A percentile compares a stretch with the other conserved stretches of the same genome.
These are phyloP conservation scores for Heteropelma amictum DNA, from an alignment of 2,888 invertebrate genomes.

Conservation along the genomic window DNA sequence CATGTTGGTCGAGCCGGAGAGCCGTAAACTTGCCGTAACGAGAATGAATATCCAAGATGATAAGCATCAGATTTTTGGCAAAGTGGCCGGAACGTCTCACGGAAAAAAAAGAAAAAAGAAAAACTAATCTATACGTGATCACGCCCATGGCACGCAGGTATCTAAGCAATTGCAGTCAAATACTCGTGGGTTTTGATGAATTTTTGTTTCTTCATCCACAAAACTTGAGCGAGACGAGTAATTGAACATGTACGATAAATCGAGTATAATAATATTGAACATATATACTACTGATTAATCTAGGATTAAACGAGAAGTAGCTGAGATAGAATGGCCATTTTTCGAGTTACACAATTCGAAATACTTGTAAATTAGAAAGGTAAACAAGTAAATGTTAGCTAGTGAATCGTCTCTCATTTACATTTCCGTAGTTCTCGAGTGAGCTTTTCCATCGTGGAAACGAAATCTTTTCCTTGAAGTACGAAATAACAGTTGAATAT, in stretches of 20 bases:
- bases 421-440: slow-evolving; percentile 4
- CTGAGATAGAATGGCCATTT: not conserved
- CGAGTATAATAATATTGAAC: slow-evolving; percentile 32
- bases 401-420: slow-evolving; percentile 18
- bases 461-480: slow-evolving; percentile 11
- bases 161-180: slow-evolving; percentile 18
- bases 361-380: slow-evolving; percentile 4
- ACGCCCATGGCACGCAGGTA: slow-evolving; percentile 10
- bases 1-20: too few relatives aligned
- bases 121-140: too few relatives aligned
- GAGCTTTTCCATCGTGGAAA: slow-evolving; percentile 29
- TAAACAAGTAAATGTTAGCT: slow-evolving; percentile 30
- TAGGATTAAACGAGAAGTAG: not conserved
- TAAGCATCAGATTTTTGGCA: too few relatives aligned
- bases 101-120: too few relatives aligned
- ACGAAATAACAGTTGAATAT: not conserved
- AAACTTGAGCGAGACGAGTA: not conserved
- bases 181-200: not conserved
- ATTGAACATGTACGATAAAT: slow-evolving; percentile 36
- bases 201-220: slow-evolving; percentile 8
- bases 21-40: too few relatives aligned
- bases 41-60: too few relatives aligned
- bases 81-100: too few relatives aligned
- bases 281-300: not conserved
- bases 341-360: slow-evolving; percentile 8